Evolutionary conservation across 2,888 invertebrate genomes (phyloP).

Genomic region (Strigamia crassipes): DNA sequence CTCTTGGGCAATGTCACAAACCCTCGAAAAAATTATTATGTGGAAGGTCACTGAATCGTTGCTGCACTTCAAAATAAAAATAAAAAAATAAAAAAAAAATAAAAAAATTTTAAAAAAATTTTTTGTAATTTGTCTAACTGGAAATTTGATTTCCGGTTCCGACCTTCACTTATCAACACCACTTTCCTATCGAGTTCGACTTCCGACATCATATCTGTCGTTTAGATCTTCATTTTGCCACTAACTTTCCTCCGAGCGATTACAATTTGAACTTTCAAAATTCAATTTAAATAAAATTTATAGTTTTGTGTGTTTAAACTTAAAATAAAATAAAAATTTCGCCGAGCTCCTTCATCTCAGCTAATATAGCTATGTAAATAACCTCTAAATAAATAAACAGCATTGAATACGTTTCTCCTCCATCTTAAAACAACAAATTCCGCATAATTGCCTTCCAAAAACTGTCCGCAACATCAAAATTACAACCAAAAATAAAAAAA

Average conservation of each 20-base stretch:
- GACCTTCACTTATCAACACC: background rate
- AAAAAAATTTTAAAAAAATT: background rate
- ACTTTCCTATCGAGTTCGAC: background rate
- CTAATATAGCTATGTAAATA: background rate
- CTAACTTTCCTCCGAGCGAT: too few species aligned
- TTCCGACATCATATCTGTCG: background rate
- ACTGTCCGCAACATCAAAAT: background rate
- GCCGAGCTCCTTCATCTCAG: background rate
- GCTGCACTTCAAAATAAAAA: background rate
- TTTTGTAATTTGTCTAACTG: slow-evolving; percentile 13
- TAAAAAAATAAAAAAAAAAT: background rate
- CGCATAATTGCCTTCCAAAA: background rate
- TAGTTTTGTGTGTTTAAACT: background rate
- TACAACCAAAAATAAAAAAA: background rate
- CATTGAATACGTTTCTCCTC: background rate
- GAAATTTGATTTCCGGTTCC: slow-evolving; percentile 3
- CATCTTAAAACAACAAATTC: background rate
- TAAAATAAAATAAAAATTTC: background rate
- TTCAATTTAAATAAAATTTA: too few species aligned
- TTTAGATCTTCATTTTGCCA: background rate
- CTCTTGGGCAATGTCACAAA: slow-evolving; percentile 28
- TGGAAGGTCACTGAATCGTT: background rate
- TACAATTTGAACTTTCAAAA: too few species aligned
- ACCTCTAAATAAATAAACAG: background rate
- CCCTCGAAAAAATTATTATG: background rate